Conservation (phyloP, 2,888 invertebrate species). For the Opisthograptis luteolata region DNA sequence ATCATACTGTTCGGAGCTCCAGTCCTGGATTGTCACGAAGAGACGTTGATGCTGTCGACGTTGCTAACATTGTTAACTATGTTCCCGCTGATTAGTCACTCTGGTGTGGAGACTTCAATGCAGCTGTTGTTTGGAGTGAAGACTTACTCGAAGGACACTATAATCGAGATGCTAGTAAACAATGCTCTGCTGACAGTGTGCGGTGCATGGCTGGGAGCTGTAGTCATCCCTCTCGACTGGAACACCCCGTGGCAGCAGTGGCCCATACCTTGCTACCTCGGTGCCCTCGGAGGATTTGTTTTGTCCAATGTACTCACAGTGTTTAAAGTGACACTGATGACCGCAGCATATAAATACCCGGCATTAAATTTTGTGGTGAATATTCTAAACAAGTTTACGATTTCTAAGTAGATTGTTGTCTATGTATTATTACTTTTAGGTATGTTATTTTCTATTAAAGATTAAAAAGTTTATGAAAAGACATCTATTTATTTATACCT, state of each 20-base stretch:
- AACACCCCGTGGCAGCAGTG: constrained; percentile 94
- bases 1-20: constrained; percentile 89
- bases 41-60: constrained; percentile 87
- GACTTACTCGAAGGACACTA: constrained; percentile 75
- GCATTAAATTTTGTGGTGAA: constrained; percentile 58
- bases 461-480: constrained; percentile 7
- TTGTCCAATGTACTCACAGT: constrained; percentile 83
- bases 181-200: constrained; percentile 85
- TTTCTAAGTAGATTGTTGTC: constrained; percentile 49
- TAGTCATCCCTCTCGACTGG: constrained; percentile 96
- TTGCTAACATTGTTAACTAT: constrained; percentile 86
- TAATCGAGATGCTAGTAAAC: constrained; percentile 83
- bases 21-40: constrained; percentile 85
- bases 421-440: constrained; percentile 21
- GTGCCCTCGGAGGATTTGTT: constrained; percentile 86
- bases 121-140: constrained; percentile 81
- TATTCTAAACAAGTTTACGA: constrained; percentile 57
- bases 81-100: constrained; percentile 85
- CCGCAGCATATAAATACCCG: constrained; percentile 69
- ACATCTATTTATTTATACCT: neutral
- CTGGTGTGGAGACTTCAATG: constrained; percentile 84
- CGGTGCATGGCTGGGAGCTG: constrained; percentile 93
- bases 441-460: constrained; percentile 21
- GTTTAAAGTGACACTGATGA: constrained; percentile 66
- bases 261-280: constrained; percentile 89